Percentiles rank a stretch among this genome's conserved stretches.
Conservation (phyloP, 2,113 vertebrate genomes). For the Vicugna pacos region DNA sequence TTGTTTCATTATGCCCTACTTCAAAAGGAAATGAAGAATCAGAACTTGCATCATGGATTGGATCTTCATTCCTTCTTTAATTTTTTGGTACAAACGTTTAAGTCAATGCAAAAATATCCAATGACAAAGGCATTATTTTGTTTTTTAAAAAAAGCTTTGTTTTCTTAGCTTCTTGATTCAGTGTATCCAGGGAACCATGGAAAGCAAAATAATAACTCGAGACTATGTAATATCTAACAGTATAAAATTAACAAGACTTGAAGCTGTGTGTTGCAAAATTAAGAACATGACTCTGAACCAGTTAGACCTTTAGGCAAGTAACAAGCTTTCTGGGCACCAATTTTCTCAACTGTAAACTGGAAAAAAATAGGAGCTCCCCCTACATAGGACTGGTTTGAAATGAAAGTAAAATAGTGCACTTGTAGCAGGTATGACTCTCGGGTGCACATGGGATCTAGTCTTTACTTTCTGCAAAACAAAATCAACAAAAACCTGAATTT, state of each 20-base stretch:
- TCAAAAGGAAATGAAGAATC: background rate
- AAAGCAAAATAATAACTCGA: constrained; percentile 1
- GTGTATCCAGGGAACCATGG: background rate
- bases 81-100: background rate
- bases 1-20: background rate
- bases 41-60: background rate
- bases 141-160: background rate
- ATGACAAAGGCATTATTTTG: background rate
- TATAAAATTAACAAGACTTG: background rate
- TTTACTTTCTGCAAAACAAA: background rate
- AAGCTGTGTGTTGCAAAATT: background rate
- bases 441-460: background rate
- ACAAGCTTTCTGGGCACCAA: background rate
- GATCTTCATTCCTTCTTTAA: background rate
- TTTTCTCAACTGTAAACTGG: constrained; percentile 8
- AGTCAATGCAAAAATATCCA: background rate
- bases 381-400: background rate
- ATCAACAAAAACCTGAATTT: background rate
- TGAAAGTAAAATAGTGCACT: background rate
- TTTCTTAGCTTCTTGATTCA: background rate
- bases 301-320: background rate
- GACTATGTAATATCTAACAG: background rate
- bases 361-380: background rate
- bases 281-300: background rate
- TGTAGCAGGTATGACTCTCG: background rate